Evolutionary conservation across 2,113 vertebrate species (phyloP).

Genomic region (Lepisosteus oculatus): DNA sequence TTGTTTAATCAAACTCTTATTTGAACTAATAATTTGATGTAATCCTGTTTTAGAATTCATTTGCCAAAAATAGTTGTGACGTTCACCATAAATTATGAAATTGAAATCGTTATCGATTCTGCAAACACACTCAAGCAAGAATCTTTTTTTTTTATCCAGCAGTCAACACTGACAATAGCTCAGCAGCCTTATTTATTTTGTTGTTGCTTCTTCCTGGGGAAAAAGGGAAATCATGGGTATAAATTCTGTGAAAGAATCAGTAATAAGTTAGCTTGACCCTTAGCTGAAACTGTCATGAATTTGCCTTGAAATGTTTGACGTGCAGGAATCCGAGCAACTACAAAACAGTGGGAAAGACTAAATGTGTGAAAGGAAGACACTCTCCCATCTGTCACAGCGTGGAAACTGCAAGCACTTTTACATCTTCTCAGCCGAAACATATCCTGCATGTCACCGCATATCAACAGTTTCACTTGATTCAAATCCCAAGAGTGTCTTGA

Average conservation of each 20-base stretch:
- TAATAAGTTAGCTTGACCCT: conserved; percentile 1
- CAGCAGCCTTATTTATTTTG: neutral
- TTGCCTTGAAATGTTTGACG: neutral
- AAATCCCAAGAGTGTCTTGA: neutral
- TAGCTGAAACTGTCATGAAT: neutral
- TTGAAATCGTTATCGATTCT: no score
- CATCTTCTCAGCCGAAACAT: neutral
- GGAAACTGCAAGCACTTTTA: neutral
- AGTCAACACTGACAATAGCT: no score
- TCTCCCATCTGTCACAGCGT: neutral
- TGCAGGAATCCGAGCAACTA: neutral
- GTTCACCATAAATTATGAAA: no score
- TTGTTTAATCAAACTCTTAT: no score
- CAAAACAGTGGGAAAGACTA: neutral
- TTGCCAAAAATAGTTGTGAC: no score
- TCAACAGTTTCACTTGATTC: conserved; percentile 2
- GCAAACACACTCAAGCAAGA: no score
- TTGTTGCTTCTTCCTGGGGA: neutral
- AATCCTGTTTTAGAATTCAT: no score
- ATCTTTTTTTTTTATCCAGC: no score
- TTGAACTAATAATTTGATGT: no score
- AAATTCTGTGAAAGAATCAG: neutral
- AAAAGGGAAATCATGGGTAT: neutral
- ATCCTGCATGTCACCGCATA: neutral
- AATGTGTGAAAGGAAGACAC: neutral